Evolutionary conservation across 2,113 vertebrate species (phyloP), one percentile per base, ranked within the genome.

Genomic region (Campylorhamphus procurvoides): DNA sequence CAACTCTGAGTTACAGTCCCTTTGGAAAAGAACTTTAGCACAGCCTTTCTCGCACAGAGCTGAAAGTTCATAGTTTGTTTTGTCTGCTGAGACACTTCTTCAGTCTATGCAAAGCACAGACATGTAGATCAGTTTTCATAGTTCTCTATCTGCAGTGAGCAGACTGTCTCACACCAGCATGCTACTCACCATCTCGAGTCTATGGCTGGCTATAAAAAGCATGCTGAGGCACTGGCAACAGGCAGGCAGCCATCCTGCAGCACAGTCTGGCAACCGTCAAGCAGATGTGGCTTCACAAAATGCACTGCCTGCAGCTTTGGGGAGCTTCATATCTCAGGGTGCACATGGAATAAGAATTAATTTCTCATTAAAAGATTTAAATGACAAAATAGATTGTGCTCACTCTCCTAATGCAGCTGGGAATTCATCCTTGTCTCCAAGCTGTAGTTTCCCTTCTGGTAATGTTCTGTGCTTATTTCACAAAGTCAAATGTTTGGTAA

Each of bases 131-230:
- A 55, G 33, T 69, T 91, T 88, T 75, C 84, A 39, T 49, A 66
- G 55, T 77, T 52, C 80, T 56, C 74, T 85, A 53, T 63, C 72
- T 95, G 29, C 55, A 67, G 4, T n/a, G 50, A 85, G 66, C 82
- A 93, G 87, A 53, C 85, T 92, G 93, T 94, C 95, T 97, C 90
- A 88, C 93, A 86, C 85, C 37, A 77, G 40, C 25, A 6, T 18
- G 83, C 44, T 80, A 24, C 52, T 93, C 86, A 50, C 49, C 83
- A 91, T 83, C 87, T 73, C 81, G 73, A 91, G 78, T 59, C 87
- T 93, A 27, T 0, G 2, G 11, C 52, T 71, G 93, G 49, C 71
- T 94, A 91, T 91, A 96, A 96, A 90, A 90, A 93, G 85, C 84
- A 9, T 20, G 13, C 67, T 0, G 1, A 85, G 52, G 59, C 59